Percentiles rank a stretch among this genome's conserved stretches.
These are phyloP conservation scores for Oreortyx pictus DNA, from an alignment of 2,797 vertebrate genomes.

Conservation along the genomic window DNA sequence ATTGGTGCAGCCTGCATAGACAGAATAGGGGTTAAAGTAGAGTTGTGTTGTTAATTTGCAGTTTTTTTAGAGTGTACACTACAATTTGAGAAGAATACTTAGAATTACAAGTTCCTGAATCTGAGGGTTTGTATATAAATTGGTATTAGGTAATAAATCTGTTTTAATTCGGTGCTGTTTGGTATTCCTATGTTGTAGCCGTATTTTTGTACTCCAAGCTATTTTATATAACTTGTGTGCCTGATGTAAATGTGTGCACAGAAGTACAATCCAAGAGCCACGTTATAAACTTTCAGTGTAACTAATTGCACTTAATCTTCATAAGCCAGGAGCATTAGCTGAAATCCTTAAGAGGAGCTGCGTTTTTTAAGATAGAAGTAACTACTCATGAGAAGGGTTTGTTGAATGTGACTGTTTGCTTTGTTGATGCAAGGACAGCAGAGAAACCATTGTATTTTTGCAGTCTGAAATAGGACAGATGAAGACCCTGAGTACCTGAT, in stretches of 20 bases:
- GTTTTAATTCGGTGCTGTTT: slow-evolving; percentile 78
- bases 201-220: slow-evolving; percentile 79
- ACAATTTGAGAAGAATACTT: slow-evolving; percentile 67
- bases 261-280: slow-evolving; percentile 52
- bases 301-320: slow-evolving; percentile 71
- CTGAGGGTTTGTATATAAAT: slow-evolving; percentile 79
- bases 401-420: slow-evolving; percentile 56
- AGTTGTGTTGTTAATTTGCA: slow-evolving; percentile 65
- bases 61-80: slow-evolving; percentile 64
- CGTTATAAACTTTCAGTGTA: slow-evolving; percentile 65
- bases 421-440: slow-evolving; percentile 23
- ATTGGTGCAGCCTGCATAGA: slow-evolving; percentile 72
- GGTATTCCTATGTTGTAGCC: slow-evolving; percentile 76
- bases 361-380: slow-evolving; percentile 55
- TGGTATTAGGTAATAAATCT: slow-evolving; percentile 77
- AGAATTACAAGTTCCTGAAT: slow-evolving; percentile 64
- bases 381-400: slow-evolving; percentile 49
- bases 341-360: slow-evolving; percentile 50
- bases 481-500: slow-evolving; percentile 47
- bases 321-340: slow-evolving; percentile 66
- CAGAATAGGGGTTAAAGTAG: slow-evolving; percentile 62
- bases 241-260: slow-evolving; percentile 58
- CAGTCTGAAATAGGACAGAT: slow-evolving; percentile 2
- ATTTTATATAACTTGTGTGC: slow-evolving; percentile 69
- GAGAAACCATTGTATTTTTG: slow-evolving; percentile 30